Base-by-base conservation (phyloP, 2,113 vertebrate genomes). In the Asarcornis scutulata region DNA sequence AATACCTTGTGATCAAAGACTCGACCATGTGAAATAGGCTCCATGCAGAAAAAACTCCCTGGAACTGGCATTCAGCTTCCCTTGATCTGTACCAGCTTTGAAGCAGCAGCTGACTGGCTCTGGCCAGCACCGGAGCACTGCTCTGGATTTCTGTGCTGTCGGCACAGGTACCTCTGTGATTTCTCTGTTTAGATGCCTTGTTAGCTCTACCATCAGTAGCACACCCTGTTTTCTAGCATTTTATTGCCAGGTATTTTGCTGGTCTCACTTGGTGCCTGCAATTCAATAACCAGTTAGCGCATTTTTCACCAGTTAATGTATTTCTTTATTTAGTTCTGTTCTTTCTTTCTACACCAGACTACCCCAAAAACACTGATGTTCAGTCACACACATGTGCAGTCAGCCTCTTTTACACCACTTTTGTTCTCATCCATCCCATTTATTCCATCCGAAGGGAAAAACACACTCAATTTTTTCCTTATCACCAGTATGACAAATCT, bases 101-200 rank as follows among this genome's bases (percentile, higher is more conserved):
- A 38, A 26, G 68, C 14, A 21, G 16, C 53, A 34, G 60, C 29
- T 52, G 66, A 32, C 26, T 32, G 29, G 6, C 34, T 15, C 32
- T 11, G 44, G 17, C 11, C 32, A 13, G 76, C 46, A 9, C 32
- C 14, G 5, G 22, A 34, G 22, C 52, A 29, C 20, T 4, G 5
- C 6, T 40, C 5, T 8, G 69, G 36, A 18, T 26, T 82, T 16
- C 20, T 12, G 31, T 44, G 44, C 44, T 44, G 11, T 58, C 6
- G 1, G 29, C 16, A 8, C 18, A 1, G 26, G 31, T 11, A 16
- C 32, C 8, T 17, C 18, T 1, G 22, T 1, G 7, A 46, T 3
- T n/a, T 21, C 63, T 9, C 55, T 40, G 36, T 36, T 29, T 36
- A 13, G 46, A 13, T 9, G 26, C 29, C 34, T 55, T 4, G 4